Percentiles rank a stretch among this genome's conserved stretches.
Conservation (phyloP, 2,797 vertebrate species). For the Knipowitschia caucasica region DNA sequence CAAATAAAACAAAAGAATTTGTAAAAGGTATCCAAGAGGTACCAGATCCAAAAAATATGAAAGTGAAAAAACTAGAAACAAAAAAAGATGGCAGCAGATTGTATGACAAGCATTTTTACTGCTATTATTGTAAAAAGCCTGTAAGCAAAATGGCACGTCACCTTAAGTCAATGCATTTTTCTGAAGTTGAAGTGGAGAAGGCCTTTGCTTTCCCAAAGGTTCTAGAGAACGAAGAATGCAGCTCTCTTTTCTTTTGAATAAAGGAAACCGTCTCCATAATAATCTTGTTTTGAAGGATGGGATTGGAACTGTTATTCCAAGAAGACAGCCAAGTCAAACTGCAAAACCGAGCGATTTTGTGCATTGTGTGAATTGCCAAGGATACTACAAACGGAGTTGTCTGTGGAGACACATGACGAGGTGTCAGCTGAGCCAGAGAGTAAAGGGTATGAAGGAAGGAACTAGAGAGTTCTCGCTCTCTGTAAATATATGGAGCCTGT, state of each 20-base stretch:
- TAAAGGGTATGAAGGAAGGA: not conserved
- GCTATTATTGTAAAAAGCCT: not conserved
- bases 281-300: constrained; percentile 3
- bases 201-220: not conserved
- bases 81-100: not conserved
- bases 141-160: not conserved
- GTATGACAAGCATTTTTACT: not conserved
- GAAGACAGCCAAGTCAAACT: not conserved
- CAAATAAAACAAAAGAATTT: too few relatives aligned
- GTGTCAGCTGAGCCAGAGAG: constrained; percentile 9
- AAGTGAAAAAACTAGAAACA: too few relatives aligned
- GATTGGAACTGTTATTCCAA: constrained; percentile 3
- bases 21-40: too few relatives aligned
- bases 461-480: constrained; percentile 6
- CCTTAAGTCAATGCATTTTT: not conserved
- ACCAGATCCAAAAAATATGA: too few relatives aligned
- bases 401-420: constrained; percentile 22
- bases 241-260: not conserved
- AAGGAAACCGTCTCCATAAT: constrained; percentile 7
- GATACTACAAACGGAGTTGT: constrained; percentile 7
- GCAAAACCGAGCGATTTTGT: not conserved
- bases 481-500: constrained; percentile 1
- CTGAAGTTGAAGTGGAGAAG: not conserved
- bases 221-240: constrained; percentile 3
- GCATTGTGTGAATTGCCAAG: constrained; percentile 15